Evolutionary conservation across 2,113 vertebrate species (phyloP).

Genomic region (Seriola aureovittata): DNA sequence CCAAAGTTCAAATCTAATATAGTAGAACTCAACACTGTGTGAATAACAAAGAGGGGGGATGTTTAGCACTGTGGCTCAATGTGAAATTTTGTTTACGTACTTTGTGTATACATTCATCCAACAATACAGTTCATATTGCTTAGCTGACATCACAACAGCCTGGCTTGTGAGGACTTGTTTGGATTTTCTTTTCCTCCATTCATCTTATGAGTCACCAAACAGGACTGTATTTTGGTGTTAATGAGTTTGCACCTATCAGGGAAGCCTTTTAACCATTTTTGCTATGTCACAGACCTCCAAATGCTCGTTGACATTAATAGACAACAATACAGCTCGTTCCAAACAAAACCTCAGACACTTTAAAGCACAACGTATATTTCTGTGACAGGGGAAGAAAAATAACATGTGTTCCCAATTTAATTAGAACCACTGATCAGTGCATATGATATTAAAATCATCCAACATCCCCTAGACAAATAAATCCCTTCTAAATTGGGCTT

Average conservation of each 20-base stretch:
- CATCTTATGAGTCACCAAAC: not conserved
- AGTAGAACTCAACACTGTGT: not conserved
- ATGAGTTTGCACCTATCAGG: not conserved
- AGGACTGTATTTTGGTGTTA: not conserved
- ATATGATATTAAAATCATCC: slow-evolving; percentile 42
- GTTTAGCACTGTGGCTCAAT: slow-evolving; percentile 1
- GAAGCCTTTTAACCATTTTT: not conserved
- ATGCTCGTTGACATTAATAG: not conserved
- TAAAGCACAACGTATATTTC: not conserved
- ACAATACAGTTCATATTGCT: not conserved
- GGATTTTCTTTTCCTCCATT: not conserved
- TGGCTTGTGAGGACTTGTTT: not conserved
- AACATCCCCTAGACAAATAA: slow-evolving; percentile 30
- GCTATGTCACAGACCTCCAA: not conserved
- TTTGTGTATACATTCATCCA: not conserved
- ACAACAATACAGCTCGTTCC: not conserved
- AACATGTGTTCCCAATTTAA: slow-evolving; percentile 15
- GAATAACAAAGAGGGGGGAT: slow-evolving; percentile 22
- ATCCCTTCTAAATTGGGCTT: slow-evolving; percentile 39
- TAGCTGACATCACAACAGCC: not conserved
- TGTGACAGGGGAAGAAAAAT: not conserved
- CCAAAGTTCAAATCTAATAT: slow-evolving; percentile 52
- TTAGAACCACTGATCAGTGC: slow-evolving; percentile 47
- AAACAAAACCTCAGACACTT: not conserved
- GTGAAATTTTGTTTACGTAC: slow-evolving; percentile 6